Base-by-base conservation (phyloP, 2,888 invertebrate species). In the Ptilodon capucinus region DNA sequence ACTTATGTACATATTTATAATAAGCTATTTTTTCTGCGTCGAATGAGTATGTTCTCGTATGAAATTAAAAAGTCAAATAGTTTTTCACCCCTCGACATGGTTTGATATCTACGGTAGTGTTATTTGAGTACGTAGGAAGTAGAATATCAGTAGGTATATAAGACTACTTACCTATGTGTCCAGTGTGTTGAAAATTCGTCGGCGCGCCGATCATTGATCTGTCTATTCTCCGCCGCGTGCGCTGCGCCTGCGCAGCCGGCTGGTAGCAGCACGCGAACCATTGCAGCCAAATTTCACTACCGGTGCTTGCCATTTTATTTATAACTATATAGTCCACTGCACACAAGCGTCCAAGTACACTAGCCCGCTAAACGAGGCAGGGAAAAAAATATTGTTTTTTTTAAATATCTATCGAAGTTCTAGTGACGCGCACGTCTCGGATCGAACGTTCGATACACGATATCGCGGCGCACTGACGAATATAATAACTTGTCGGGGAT, bases 201-300 rank as follows among this genome's bases (percentile, higher is more conserved):
- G 99, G 99, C 64, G 95, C 94, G 28, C 98, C 97, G 76, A 99
- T 99, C 98, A 98, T 98, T 54, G 97, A 97, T 58, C 98, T 94
- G 90, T 96, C 96, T 92, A 96, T 96, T 86, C 95, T 93, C 86
- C 95, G 93, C 74, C 95, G 93, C 61, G 93, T 92, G 66, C 95
- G 91, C 77, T 95, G 94, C 64, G 94, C 93, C 64, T 93, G 95
- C 67, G 94, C 95, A 47, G 95, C 95, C 64, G 95, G 95, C 76
- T 97, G 96, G 76, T 96, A 94, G 89, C 97, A 97, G 87, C 97
- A 97, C 59, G 96, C 96, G 91, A 97, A 97, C 95, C 97, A 97
- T 78, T 97, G 97, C 66, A 97, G 93, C 96, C 97, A 97, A 72
- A 97, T 93, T 83, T 97, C 97, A 76, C 95, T 94, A 57, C 95